Evolutionary conservation across 2,113 vertebrate genomes (phyloP).

Genomic region (Barnardius zonarius): DNA sequence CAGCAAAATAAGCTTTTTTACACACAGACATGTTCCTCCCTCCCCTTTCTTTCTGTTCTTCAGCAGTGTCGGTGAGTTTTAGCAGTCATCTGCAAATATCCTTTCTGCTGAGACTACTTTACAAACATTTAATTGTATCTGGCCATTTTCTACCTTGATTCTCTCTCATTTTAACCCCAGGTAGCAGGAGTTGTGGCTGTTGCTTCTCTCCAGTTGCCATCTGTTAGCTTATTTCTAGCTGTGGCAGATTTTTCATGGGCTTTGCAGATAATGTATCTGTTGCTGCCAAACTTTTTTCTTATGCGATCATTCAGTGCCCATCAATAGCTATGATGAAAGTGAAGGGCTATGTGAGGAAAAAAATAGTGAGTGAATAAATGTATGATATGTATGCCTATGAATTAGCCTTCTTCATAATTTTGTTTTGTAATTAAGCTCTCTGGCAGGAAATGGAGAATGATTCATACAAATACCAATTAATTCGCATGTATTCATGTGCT

Average conservation of each 20-base stretch:
- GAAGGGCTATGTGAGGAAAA: background rate
- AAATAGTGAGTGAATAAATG: background rate
- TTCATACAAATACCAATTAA: background rate
- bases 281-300: background rate
- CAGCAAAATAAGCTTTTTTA: background rate
- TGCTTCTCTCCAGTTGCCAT: background rate
- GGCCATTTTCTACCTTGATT: background rate
- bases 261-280: background rate
- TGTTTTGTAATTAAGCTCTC: background rate
- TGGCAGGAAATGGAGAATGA: conserved; percentile 1
- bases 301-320: background rate
- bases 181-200: background rate
- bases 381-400: background rate
- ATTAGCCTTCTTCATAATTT: background rate
- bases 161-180: background rate
- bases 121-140: background rate
- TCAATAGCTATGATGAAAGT: background rate
- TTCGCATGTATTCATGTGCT: background rate
- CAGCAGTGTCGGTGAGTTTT: background rate
- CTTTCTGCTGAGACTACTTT: background rate
- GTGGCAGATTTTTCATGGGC: background rate
- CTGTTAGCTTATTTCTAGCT: background rate
- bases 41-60: background rate
- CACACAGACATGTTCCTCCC: too few species aligned
- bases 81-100: background rate